A percentile compares a stretch with the other conserved stretches of the same genome.
Conservation (phyloP, 1,140 invertebrate species). For the Musca vetustissima region DNA sequence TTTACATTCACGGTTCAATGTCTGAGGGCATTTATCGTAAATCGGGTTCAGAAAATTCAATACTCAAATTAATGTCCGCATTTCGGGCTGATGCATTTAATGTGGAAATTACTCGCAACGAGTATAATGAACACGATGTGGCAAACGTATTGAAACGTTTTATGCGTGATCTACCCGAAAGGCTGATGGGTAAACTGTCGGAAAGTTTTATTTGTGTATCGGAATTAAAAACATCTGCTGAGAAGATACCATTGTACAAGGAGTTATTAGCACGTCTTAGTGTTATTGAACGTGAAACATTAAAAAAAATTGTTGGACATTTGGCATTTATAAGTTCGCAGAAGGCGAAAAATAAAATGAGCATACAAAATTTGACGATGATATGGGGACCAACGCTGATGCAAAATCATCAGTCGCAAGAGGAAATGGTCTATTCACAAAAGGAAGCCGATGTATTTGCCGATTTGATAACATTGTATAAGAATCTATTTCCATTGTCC, state of each 20-base stretch:
- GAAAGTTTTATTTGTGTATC: slow-evolving; percentile 54
- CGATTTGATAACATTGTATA: slow-evolving; percentile 67
- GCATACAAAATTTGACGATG: slow-evolving; percentile 75
- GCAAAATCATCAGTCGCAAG: slow-evolving; percentile 61
- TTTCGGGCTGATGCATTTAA: slow-evolving; percentile 81
- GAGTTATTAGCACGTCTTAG: slow-evolving; percentile 68
- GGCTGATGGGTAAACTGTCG: slow-evolving; percentile 63
- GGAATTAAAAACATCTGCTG: slow-evolving; percentile 59
- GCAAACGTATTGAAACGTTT: slow-evolving; percentile 82
- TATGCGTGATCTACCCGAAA: slow-evolving; percentile 76
- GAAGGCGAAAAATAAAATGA: slow-evolving; percentile 76
- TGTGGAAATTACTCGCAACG: slow-evolving; percentile 72
- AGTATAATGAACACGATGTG: slow-evolving; percentile 83
- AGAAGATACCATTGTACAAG: slow-evolving; percentile 63
- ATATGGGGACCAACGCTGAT: slow-evolving; percentile 84
- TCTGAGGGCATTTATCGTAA: slow-evolving; percentile 84
- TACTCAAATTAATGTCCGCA: slow-evolving; percentile 70
- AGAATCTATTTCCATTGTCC: slow-evolving; percentile 59
- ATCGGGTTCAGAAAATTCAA: slow-evolving; percentile 74
- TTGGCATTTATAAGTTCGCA: slow-evolving; percentile 77
- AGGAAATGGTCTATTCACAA: slow-evolving; percentile 61
- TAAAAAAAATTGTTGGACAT: slow-evolving; percentile 76
- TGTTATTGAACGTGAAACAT: slow-evolving; percentile 69
- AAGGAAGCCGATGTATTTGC: slow-evolving; percentile 68
- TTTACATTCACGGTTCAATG: slow-evolving; percentile 80